Evolutionary conservation across 2,888 invertebrate species (phyloP), one percentile per base, ranked within the genome.

Genomic region (Dasypolia templi): DNA sequence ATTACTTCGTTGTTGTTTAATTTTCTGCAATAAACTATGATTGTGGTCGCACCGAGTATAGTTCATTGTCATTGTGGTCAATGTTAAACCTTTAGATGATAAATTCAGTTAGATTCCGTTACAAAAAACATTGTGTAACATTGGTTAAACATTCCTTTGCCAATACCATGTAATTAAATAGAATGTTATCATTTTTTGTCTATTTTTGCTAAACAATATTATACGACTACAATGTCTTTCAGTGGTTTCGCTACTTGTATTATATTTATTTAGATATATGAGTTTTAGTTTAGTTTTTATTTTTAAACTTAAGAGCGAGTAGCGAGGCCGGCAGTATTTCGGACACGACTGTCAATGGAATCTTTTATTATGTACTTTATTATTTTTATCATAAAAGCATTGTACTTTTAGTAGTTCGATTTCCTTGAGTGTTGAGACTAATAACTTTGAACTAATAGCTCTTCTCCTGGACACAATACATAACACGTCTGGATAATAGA

Each of bases 111-210:
- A 79, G 62, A 75, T 68, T 81, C 68, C 67, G 73, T 82, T 79
- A 74, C 66, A 74, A 71, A 71, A 58, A 77, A 81, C 63, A 62
- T 67, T 72, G 67, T 66, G 56, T 70, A 72, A 79, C 44, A 76
- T 84, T 82, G 79, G 83, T 80, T 79, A 9, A 79, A 86, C 86
- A 86, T 86, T 86, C 86, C 87, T 87, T 72, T 77, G 71, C 62
- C 74, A 62, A 77, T 76, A 51, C 72, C 59, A 63, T 73, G 58
- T 76, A 73, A 72, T 67, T 71, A 70, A 73, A 56, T 62, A 79
- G 51, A 74, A 53, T 72, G 42, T 77, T 80, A 62, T 74, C 0
- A 32, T 77, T 76, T 77, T 80, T 75, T 85, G 75, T 81, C 74
- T 85, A 82, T 81, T 83, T 86, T 87, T 82, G 75, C 79, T 86